Conservation (phyloP, 1,140 invertebrate genomes). For the Platorchestia sp. region DNA sequence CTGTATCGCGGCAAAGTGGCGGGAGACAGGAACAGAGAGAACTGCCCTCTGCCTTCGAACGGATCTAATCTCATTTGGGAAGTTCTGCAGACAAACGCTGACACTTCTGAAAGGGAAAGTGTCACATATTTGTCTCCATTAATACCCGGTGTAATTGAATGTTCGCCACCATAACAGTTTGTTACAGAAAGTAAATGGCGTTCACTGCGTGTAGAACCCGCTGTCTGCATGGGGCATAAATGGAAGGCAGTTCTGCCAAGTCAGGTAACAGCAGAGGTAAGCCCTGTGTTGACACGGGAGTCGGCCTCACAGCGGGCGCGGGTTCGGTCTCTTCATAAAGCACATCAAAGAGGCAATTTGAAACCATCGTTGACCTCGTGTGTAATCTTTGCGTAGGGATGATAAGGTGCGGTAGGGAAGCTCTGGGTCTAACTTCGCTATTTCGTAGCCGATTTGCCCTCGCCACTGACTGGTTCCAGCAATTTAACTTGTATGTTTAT, state of each 20-base stretch:
- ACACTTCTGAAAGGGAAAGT: not conserved
- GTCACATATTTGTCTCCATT: slow-evolving; percentile 8
- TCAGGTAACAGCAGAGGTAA: not conserved
- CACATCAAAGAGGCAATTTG: slow-evolving; percentile 7
- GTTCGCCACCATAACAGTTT: not conserved
- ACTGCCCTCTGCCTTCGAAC: not conserved
- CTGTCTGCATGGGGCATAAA: not conserved
- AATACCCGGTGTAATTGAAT: not conserved
- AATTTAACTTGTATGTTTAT: not conserved
- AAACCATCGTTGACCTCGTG: slow-evolving; percentile 6
- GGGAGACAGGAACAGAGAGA: not conserved
- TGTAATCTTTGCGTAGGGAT: not conserved
- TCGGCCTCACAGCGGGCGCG: not conserved
- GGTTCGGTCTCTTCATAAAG: not conserved
- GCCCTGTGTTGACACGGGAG: not conserved
- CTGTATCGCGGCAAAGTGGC: not conserved
- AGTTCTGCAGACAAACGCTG: not conserved
- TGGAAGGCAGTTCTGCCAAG: not conserved
- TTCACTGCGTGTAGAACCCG: not conserved
- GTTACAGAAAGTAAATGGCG: not conserved
- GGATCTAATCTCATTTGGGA: not conserved
- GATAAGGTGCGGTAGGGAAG: not conserved
- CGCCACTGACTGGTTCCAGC: not conserved
- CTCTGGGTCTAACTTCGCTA: not conserved
- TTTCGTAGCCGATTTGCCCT: not conserved